Evolutionary conservation across 1,140 invertebrate genomes (phyloP).

Genomic region (Drosophila saltans): DNA sequence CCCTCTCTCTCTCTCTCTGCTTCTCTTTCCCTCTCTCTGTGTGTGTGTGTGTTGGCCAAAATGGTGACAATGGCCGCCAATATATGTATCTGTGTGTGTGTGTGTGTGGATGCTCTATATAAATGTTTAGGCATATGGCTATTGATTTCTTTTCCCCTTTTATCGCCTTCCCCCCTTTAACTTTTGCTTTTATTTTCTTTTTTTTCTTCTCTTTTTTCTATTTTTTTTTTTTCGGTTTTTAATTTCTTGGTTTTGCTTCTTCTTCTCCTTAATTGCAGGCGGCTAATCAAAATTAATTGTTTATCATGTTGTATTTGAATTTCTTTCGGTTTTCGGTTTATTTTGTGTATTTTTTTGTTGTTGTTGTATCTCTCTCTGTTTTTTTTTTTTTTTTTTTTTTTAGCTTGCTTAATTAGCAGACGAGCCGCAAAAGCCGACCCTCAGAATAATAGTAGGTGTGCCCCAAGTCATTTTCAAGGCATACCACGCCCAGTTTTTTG

Average conservation of each 20-base stretch:
- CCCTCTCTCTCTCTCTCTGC: neutral
- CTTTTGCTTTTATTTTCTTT: conserved; percentile 16
- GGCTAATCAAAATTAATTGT: conserved; percentile 81
- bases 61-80: conserved; percentile 79
- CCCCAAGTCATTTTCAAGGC: conserved; percentile 31
- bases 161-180: neutral
- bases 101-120: conserved; percentile 6
- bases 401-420: conserved; percentile 71
- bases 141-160: conserved; percentile 68
- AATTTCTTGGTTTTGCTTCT: neutral
- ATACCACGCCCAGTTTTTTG: conserved; percentile 24
- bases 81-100: conserved; percentile 34
- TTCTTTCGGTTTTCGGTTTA: conserved; percentile 62
- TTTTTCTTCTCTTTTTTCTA: neutral
- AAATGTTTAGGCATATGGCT: conserved; percentile 24
- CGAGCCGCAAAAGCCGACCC: conserved; percentile 44
- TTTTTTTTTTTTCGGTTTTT: neutral
- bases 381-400: conserved; percentile 3
- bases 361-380: neutral
- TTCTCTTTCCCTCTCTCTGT: neutral
- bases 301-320: conserved; percentile 82
- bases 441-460: conserved; percentile 64
- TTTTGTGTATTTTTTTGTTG: conserved; percentile 24
- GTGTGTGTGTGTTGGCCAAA: conserved; percentile 50
- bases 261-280: conserved; percentile 65